phyloP scores from a whole-genome alignment of 2,888 invertebrate species.

The Caenorhabditis sp. region DNA sequence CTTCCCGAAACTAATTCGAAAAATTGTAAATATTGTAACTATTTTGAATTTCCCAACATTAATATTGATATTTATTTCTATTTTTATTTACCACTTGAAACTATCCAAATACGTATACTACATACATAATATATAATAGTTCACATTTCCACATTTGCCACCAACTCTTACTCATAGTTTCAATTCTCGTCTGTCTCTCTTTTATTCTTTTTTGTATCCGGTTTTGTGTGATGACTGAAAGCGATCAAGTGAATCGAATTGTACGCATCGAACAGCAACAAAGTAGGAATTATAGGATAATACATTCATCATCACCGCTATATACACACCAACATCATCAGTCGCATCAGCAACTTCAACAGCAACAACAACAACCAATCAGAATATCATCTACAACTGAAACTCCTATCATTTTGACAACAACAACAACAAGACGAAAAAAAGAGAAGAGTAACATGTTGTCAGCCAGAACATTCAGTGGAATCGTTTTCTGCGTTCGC shows the following conservation, averaged over 20 bases:
- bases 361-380: no score
- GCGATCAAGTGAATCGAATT: constrained; percentile 41
- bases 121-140: background rate
- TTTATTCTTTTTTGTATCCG: constrained; percentile 27
- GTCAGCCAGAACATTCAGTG: constrained; percentile 53
- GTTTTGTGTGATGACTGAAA: constrained; percentile 10
- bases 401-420: background rate
- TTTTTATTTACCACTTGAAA: constrained; percentile 14
- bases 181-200: constrained; percentile 30
- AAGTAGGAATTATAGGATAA: constrained; percentile 11
- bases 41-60: background rate
- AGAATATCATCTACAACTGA: no score
- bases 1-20: constrained; percentile 1
- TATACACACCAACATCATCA: no score
- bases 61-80: no score
- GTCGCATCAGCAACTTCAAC: no score
- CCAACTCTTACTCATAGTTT: constrained; percentile 3
- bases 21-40: background rate
- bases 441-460: constrained; percentile 51
- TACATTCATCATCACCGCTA: background rate
- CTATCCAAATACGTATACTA: constrained; percentile 4
- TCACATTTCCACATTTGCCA: background rate
- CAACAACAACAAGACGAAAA: background rate
- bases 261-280: constrained; percentile 29
- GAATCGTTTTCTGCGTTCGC: constrained; percentile 62